Conservation (phyloP, 2,113 vertebrate species). For the Laticauda laticaudata region DNA sequence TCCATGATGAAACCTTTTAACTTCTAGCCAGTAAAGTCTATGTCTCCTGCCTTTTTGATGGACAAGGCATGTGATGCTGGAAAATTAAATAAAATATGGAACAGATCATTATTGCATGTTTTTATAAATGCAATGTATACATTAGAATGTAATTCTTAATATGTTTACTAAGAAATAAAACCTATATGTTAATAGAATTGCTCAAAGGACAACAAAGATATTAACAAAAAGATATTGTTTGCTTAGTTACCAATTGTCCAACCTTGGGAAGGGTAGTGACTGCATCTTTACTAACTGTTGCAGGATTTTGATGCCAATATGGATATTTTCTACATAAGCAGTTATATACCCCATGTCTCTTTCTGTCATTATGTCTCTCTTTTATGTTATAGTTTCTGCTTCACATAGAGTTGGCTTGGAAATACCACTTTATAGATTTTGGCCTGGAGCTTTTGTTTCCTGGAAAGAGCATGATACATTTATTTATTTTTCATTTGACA, state of each 20-base stretch:
- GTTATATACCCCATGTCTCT: background rate
- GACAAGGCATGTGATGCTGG: background rate
- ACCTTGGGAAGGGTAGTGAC: background rate
- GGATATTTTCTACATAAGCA: background rate
- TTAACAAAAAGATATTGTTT: background rate
- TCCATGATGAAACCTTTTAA: background rate
- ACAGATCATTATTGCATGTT: background rate
- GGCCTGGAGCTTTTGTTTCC: background rate
- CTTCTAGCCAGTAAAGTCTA: background rate
- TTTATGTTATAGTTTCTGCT: background rate
- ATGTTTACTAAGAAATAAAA: background rate
- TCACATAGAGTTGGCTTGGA: background rate
- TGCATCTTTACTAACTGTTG: background rate
- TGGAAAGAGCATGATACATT: background rate
- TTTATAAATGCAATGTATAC: background rate
- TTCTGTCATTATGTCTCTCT: background rate
- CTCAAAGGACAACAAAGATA: background rate
- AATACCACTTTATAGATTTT: background rate
- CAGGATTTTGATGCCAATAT: background rate
- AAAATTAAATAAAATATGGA: background rate
- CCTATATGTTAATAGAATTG: background rate
- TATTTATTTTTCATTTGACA: background rate
- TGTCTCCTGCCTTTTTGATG: background rate
- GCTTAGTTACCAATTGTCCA: background rate
- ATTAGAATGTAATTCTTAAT: background rate